Evolutionary conservation across 2,888 invertebrate genomes (phyloP), one percentile per base, ranked within the genome.

Genomic region (Metellina segmentata): DNA sequence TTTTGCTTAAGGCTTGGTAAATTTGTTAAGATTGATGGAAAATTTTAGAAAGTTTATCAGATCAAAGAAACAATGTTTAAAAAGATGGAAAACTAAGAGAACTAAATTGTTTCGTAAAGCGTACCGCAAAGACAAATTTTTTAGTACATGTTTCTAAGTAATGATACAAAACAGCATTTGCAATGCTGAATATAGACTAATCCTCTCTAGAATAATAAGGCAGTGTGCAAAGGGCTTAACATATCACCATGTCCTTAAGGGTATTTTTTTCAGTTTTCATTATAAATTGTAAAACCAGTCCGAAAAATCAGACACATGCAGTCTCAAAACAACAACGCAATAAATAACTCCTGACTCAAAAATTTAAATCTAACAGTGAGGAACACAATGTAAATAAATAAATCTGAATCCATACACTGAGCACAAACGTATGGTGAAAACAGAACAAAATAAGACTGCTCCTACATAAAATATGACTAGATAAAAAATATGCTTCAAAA

Each of bases 151-250:
- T 91, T 77, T 20, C 82, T 91, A 90, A 78, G 70, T 81, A 85
- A 90, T 91, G 81, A 91, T 91, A 91, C 86, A 91, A 91, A 91
- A 81, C 91, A 92, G 92, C 92, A 92, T 92, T 82, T 92, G 48
- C 49, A 92, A 92, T 89, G 92, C 92, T 92, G 81, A 20, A 86
- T 85, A 86, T 89, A 89, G 81, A 34, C 92, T 92, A 92, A 92
- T 86, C 75, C 79, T 81, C 85, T 72, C 92, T 92, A 92, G 89
- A 85, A 89, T 89, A 89, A 92, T 92, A 92, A 92, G 92, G 92
- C 92, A 92, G 92, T 92, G 92, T 92, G 92, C 92, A 89, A 92
- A 92, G 92, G 89, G 92, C 92, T 85, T 88, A 92, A 92, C 92
- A 89, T 92, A 92, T 92, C 92, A 92, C 92, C 85, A 85, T 89